Percentiles rank a stretch among this genome's conserved stretches.
phyloP scores from a whole-genome alignment of 2,888 invertebrate genomes.

The Andrena camellia region DNA sequence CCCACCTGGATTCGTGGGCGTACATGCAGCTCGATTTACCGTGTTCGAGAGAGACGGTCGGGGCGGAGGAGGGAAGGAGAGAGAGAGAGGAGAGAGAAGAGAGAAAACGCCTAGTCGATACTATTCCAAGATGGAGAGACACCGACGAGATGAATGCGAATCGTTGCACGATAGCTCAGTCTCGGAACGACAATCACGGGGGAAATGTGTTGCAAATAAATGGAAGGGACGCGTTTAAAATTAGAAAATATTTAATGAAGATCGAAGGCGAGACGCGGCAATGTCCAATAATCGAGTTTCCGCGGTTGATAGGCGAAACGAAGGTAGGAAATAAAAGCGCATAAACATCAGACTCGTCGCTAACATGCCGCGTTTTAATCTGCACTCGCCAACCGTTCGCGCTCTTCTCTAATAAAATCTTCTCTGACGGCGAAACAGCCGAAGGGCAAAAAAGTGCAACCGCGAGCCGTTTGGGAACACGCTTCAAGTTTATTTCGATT shows the following conservation, averaged over 20 bases:
- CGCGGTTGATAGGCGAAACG: background rate
- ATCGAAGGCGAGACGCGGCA: background rate
- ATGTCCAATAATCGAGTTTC: background rate
- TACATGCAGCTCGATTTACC: conserved; percentile 10
- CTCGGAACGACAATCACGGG: no score
- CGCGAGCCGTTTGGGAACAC: background rate
- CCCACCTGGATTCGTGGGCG: conserved; percentile 29
- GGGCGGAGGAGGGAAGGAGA: background rate
- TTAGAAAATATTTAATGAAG: background rate
- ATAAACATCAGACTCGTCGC: background rate
- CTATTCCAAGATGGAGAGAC: conserved; percentile 15
- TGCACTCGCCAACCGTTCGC: background rate
- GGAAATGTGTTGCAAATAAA: no score
- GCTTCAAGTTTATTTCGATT: conserved; percentile 3
- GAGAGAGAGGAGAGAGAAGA: background rate
- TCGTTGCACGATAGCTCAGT: background rate
- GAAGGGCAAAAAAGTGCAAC: background rate
- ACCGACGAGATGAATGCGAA: background rate
- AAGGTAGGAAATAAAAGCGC: background rate
- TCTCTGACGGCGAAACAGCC: background rate
- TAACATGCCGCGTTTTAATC: background rate
- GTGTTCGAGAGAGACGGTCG: background rate
- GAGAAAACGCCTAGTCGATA: background rate
- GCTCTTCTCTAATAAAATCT: background rate
- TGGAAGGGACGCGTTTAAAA: no score